Evolutionary conservation across 2,113 vertebrate species (phyloP).

Genomic region (Glaucomys volans): DNA sequence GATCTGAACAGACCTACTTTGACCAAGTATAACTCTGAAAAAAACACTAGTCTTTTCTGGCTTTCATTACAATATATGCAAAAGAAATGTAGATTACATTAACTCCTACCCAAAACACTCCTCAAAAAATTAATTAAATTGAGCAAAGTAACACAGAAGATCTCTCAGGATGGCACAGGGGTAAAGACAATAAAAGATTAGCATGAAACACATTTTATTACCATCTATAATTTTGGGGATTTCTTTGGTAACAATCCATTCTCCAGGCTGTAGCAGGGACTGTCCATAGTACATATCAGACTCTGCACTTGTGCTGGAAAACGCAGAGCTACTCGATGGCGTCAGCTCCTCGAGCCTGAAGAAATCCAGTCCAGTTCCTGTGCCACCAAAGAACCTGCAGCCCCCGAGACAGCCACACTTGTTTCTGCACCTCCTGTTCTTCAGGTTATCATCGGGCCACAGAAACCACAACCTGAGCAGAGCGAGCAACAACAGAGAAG

Average conservation of each 20-base stretch:
- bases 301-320: constrained; percentile 91
- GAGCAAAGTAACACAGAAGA: neutral
- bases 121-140: neutral
- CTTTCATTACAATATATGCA: neutral
- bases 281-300: constrained; percentile 97
- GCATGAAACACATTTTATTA: constrained; percentile 76
- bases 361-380: constrained; percentile 93
- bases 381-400: constrained; percentile 97
- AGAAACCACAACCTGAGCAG: constrained; percentile 95
- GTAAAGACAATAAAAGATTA: neutral
- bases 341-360: constrained; percentile 96
- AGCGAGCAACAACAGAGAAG: neutral
- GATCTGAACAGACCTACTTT: neutral
- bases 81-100: neutral
- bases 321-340: constrained; percentile 95
- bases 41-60: neutral
- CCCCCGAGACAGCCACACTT: constrained; percentile 98
- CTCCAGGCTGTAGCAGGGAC: constrained; percentile 95
- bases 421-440: constrained; percentile 93
- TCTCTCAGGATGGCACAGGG: neutral
- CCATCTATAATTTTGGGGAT: constrained; percentile 92
- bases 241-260: constrained; percentile 97
- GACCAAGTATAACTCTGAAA: neutral
- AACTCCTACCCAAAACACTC: neutral
- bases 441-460: constrained; percentile 94